Conservation (phyloP, 2,113 vertebrate species). For the Cichladusa arquata region DNA sequence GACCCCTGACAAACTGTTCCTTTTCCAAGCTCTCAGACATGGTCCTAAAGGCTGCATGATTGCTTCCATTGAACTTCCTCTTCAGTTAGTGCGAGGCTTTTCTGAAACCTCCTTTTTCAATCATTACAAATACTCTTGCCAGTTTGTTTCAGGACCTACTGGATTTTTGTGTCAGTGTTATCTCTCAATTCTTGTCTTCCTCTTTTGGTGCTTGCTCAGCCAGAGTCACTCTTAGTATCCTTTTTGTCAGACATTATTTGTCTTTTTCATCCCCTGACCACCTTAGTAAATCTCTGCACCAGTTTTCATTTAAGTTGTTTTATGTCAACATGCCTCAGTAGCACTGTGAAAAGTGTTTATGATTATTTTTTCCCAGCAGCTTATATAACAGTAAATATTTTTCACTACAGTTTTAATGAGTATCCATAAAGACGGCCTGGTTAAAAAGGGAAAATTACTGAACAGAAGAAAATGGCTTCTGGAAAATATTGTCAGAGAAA, state of each 20-base stretch:
- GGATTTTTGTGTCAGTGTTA: neutral
- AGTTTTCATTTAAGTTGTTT: neutral
- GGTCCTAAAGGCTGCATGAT: neutral
- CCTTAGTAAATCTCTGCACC: neutral
- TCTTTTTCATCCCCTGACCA: neutral
- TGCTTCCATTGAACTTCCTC: neutral
- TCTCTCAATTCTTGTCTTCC: neutral
- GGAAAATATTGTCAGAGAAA: neutral
- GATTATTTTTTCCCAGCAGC: neutral
- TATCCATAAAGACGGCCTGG: neutral
- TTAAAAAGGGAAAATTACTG: neutral
- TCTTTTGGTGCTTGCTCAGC: neutral
- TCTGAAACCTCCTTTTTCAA: neutral
- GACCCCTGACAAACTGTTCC: fast-evolving
- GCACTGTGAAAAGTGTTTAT: neutral
- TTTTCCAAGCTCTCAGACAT: neutral
- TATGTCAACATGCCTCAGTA: neutral
- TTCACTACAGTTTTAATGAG: neutral
- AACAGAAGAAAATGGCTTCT: neutral
- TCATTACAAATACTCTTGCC: neutral
- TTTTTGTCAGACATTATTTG: neutral
- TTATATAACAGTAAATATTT: neutral
- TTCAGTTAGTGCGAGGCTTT: neutral
- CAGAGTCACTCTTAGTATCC: neutral
- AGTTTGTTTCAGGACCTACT: neutral